Percentiles rank a stretch among this genome's conserved stretches.
phyloP scores from a whole-genome alignment of 2,113 vertebrate genomes.

The Gulo gulo region DNA sequence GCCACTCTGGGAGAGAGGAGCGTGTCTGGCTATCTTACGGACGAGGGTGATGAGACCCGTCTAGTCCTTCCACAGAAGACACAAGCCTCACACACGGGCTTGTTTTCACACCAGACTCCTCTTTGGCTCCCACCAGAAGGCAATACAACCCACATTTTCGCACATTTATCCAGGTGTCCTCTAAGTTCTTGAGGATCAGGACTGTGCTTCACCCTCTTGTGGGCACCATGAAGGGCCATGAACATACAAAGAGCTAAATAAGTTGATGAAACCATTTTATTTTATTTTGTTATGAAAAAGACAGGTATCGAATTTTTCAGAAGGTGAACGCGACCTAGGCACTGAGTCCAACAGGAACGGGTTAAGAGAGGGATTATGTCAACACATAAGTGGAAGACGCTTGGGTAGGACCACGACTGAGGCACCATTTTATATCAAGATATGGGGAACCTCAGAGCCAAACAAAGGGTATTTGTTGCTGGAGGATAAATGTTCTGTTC shows the following conservation, averaged over 20 bases:
- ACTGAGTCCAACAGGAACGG: background rate
- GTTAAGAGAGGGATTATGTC: background rate
- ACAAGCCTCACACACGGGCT: background rate
- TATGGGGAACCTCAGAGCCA: background rate
- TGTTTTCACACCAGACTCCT: background rate
- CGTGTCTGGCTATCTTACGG: background rate
- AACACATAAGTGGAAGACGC: background rate
- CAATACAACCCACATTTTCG: background rate
- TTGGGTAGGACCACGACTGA: background rate
- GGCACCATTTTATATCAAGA: conserved; percentile 23
- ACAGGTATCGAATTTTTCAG: background rate
- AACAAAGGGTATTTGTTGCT: conserved; percentile 44
- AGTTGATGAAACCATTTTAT: background rate
- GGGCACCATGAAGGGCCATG: background rate
- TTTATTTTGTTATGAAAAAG: conserved; percentile 32
- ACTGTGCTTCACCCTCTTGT: background rate
- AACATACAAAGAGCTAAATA: background rate
- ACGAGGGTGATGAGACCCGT: background rate
- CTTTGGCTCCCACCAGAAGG: background rate
- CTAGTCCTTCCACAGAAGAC: background rate
- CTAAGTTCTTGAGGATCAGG: background rate
- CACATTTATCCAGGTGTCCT: background rate
- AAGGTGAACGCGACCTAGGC: background rate
- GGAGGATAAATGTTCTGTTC: conserved; percentile 2
- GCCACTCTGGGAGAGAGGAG: background rate